Conservation (phyloP, 2,113 vertebrate species). For the Triplophysa siluroides region DNA sequence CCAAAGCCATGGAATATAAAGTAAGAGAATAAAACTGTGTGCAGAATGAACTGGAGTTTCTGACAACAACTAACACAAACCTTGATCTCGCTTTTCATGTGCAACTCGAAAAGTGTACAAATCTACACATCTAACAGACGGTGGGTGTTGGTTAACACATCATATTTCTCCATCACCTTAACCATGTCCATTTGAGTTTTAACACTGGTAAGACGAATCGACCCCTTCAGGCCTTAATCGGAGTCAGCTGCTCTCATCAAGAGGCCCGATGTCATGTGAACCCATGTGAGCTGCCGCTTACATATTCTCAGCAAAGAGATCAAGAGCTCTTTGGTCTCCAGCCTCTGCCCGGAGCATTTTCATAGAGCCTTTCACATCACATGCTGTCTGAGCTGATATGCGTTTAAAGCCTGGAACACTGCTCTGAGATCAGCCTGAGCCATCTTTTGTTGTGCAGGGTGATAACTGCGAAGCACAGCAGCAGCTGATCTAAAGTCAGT, state of each 20-base stretch:
- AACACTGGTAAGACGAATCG: not conserved
- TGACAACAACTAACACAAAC: too few species aligned
- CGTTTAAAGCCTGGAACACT: conserved; percentile 1
- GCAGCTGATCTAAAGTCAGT: not conserved
- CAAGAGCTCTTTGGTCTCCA: conserved; percentile 42
- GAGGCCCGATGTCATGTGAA: conserved; percentile 70
- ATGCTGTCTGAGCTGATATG: conserved; percentile 26
- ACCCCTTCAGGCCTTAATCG: conserved; percentile 65
- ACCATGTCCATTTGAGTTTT: not conserved
- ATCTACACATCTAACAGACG: not conserved
- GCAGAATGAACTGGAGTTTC: too few species aligned
- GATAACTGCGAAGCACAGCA: not conserved
- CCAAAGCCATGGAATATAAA: too few species aligned
- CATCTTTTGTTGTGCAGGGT: not conserved
- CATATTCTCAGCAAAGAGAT: conserved; percentile 55
- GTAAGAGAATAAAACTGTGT: too few species aligned
- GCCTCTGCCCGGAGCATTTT: conserved; percentile 26
- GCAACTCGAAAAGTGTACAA: not conserved
- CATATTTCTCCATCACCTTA: not conserved
- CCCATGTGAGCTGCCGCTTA: conserved; percentile 68
- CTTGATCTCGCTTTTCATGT: too few species aligned
- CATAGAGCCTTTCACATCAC: conserved; percentile 34
- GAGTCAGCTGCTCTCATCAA: conserved; percentile 74
- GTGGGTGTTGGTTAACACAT: not conserved
- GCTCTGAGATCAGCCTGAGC: conserved; percentile 18